Evolutionary conservation across 2,888 invertebrate genomes (phyloP).

Genomic region (Ormyrus pomaceus): DNA sequence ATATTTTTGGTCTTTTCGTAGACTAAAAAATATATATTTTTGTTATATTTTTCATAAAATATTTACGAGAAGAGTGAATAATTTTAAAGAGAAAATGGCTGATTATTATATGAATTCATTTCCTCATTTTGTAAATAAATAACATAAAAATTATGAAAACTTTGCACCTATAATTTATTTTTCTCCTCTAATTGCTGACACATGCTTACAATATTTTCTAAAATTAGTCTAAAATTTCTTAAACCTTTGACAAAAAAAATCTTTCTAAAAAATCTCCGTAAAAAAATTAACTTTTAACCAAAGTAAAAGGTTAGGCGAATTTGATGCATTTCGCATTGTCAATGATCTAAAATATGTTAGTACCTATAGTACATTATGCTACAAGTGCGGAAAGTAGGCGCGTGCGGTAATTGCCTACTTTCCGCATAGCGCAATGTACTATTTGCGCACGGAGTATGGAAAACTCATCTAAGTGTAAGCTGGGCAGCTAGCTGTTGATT

Average conservation of each 20-base stretch:
- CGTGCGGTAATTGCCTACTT: too few relatives aligned
- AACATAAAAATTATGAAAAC: background rate
- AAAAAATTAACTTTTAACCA: background rate
- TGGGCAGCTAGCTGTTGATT: too few relatives aligned
- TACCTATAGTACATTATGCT: too few relatives aligned
- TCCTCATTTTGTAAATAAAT: conserved; percentile 52
- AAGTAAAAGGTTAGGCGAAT: too few relatives aligned
- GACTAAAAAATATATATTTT: conserved; percentile 51
- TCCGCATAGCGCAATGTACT: too few relatives aligned
- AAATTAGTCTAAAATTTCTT: background rate
- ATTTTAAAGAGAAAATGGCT: background rate
- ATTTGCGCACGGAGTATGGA: too few relatives aligned
- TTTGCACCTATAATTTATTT: background rate
- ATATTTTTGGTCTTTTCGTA: conserved; percentile 48
- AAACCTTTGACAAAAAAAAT: background rate
- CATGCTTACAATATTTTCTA: background rate
- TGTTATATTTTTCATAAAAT: conserved; percentile 51
- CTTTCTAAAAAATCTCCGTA: background rate
- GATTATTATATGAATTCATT: background rate
- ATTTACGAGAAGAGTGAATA: conserved; percentile 11
- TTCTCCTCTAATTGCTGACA: background rate
- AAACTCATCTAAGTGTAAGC: too few relatives aligned
- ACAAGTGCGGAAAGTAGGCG: too few relatives aligned
- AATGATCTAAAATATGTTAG: too few relatives aligned
- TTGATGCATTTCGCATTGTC: too few relatives aligned